Evolutionary conservation across 2,797 vertebrate species (phyloP), one percentile per base, ranked within the genome.

Genomic region (Leptodactylus fallax): DNA sequence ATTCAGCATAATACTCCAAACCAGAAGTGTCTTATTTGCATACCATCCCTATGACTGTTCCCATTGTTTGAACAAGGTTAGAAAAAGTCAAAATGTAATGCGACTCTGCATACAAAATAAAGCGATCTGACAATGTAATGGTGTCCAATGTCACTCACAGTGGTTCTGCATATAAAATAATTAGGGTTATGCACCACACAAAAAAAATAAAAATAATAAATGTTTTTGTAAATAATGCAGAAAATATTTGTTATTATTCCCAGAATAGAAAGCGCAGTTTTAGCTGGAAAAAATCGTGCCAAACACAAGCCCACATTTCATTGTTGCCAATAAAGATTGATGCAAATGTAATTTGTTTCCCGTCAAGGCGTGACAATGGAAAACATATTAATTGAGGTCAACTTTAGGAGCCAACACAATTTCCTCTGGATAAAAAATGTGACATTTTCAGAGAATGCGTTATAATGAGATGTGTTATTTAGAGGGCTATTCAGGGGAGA

Each of bases 321-420:
- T 82, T 82, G 83, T 86, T 89, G 84, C 79, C 87, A 82, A 89
- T 89, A 89, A 67, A 89, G 87, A 89, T 89, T 89, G 87, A 89
- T 89, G 87, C 53, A 89, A 89, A 85, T 88, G 87, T 85, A 88
- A 88, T 89, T 86, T 81, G 51, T 65, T 89, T 89, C 45, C 83
- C 81, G 78, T 89, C 87, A 85, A 55, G 71, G 71, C 63, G 23
- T 89, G 87, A 85, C 84, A 86, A 89, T 88, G 69, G 67, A 72
- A 88, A 56, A 80, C 78, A 7, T 71, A 81, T 88, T 89, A 89
- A 85, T 85, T 82, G 83, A 85, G 87, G 83, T 85, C 83, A 88
- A 81, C 78, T 23, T 88, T 81, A 81, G 83, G 83, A 85, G 77
- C 65, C 83, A 81, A 82, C 69, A 69, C 83, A 81, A 89, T 89